Conservation (phyloP, 64 coral and sea anemone species). For the Orbicella faveolata region DNA sequence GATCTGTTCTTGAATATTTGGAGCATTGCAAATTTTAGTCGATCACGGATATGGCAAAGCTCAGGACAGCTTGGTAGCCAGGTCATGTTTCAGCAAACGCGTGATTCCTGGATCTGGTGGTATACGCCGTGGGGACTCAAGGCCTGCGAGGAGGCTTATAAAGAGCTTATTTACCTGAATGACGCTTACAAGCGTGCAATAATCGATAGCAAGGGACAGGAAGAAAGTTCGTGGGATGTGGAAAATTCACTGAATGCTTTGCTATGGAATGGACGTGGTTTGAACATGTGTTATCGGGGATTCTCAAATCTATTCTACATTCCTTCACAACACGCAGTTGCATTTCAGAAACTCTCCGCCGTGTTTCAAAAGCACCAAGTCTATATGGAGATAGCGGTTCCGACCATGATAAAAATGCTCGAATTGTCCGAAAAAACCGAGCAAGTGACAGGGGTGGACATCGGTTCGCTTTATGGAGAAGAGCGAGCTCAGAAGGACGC, state of each 20-base stretch:
- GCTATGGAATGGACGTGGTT: conserved; percentile 85
- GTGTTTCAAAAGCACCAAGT: conserved; percentile 79
- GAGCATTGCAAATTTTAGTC: conserved; percentile 58
- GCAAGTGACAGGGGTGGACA: conserved; percentile 41
- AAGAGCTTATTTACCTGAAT: conserved; percentile 65
- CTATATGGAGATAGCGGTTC: conserved; percentile 75
- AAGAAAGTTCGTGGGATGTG: conserved; percentile 61
- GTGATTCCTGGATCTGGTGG: conserved; percentile 93
- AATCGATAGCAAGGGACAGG: conserved; percentile 6
- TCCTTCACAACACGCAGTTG: conserved; percentile 31
- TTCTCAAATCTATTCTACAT: conserved; percentile 65
- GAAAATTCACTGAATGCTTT: conserved; percentile 81
- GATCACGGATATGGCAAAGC: conserved; percentile 59
- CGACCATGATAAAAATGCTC: conserved; percentile 68
- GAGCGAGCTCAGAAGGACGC: conserved; percentile 58
- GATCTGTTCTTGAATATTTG: conserved; percentile 77
- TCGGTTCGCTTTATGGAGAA: conserved; percentile 71
- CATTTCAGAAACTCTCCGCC: conserved; percentile 45
- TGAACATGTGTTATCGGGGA: conserved; percentile 65
- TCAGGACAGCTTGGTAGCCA: conserved; percentile 59
- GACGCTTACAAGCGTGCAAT: conserved; percentile 28
- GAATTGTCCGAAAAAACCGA: conserved; percentile 50
- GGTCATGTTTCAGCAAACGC: conserved; percentile 67
- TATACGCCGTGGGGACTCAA: conserved; percentile 79
- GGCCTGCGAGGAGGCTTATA: conserved; percentile 82